phyloP scores from a whole-genome alignment of 2,113 vertebrate genomes.

The Eupsittula cactorum region DNA sequence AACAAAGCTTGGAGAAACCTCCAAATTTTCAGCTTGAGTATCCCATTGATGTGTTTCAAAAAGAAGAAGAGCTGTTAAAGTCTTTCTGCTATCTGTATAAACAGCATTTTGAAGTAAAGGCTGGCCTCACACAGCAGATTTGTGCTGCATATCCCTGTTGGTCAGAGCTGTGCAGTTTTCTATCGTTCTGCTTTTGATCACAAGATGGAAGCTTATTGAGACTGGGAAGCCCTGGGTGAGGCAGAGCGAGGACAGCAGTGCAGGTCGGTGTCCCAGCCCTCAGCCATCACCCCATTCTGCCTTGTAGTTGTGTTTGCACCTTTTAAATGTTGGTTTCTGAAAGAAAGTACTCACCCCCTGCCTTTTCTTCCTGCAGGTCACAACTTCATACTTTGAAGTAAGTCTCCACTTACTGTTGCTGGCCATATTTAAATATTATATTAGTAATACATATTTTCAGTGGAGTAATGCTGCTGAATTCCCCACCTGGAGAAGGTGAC shows the following conservation, averaged over 20 bases:
- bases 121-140: not conserved
- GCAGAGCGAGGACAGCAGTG: not conserved
- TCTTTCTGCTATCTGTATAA: not conserved
- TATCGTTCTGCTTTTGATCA: not conserved
- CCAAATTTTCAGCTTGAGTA: not conserved
- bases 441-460: not conserved
- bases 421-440: too few relatives aligned
- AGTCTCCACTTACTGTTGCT: not conserved
- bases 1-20: not conserved
- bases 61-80: not conserved
- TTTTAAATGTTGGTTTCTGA: not conserved
- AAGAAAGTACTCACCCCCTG: not conserved
- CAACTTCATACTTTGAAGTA: rapidly evolving
- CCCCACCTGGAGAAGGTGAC: not conserved
- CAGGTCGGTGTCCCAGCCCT: not conserved
- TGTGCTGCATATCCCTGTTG: rapidly evolving
- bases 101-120: not conserved
- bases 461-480: not conserved
- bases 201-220: not conserved
- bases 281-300: not conserved
- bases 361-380: not conserved
- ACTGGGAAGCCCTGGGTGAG: not conserved
- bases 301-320: not conserved
- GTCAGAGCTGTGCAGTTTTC: not conserved
- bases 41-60: not conserved